Conservation (phyloP, 1,140 invertebrate genomes). For the Vanessa atalanta region DNA sequence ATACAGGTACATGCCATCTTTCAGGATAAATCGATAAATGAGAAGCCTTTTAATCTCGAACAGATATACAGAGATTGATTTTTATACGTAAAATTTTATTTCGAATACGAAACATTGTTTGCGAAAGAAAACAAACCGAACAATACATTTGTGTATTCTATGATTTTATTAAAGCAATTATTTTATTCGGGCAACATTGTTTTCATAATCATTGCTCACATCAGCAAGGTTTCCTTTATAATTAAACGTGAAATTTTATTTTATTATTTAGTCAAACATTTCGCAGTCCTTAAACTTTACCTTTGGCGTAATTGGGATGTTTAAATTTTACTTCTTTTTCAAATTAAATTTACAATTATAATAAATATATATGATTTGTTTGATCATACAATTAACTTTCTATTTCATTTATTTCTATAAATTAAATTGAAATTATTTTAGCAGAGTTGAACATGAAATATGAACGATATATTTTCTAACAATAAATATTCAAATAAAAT, state of each 20-base stretch:
- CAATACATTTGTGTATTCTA: neutral
- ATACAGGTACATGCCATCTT: too few relatives aligned
- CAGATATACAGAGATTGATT: too few relatives aligned
- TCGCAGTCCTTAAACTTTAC: neutral
- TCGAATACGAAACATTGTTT: conserved; percentile 11
- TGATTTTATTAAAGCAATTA: conserved; percentile 12
- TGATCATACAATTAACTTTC: too few relatives aligned
- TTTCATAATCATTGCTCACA: conserved; percentile 22
- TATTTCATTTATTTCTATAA: too few relatives aligned
- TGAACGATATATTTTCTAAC: neutral
- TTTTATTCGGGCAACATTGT: conserved; percentile 3
- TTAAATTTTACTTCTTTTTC: neutral
- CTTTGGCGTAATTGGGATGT: neutral
- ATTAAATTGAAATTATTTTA: too few relatives aligned
- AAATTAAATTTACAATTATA: too few relatives aligned
- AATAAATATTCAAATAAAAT: neutral
- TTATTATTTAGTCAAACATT: conserved; percentile 10
- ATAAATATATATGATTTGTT: too few relatives aligned
- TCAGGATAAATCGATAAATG: too few relatives aligned
- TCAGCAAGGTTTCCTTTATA: conserved; percentile 7
- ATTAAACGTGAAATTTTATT: conserved; percentile 16
- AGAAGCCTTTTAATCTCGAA: too few relatives aligned
- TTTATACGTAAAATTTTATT: neutral
- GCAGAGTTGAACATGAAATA: neutral
- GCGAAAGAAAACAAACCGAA: conserved; percentile 2